Conservation (phyloP, 92 coral and sea anemone genomes). For the Hydrozoanthus gracilis region DNA sequence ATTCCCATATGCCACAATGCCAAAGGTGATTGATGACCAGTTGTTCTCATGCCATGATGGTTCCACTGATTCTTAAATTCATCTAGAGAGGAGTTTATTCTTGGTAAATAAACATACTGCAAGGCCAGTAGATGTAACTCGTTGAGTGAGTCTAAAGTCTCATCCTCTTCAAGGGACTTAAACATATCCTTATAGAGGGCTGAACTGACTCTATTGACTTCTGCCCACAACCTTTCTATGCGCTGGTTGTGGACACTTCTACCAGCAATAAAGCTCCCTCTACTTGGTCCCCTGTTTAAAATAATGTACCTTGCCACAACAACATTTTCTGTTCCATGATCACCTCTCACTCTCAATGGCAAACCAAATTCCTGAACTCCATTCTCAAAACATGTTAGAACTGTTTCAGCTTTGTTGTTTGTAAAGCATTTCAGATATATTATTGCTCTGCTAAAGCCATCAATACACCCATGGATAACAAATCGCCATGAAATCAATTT, state of each 20-base stretch:
- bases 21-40: constrained; percentile 51
- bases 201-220: constrained; percentile 15
- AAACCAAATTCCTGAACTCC: constrained; percentile 34
- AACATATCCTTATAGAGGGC: constrained; percentile 45
- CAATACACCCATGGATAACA: constrained; percentile 42
- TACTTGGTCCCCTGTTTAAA: constrained; percentile 30
- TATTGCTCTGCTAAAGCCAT: constrained; percentile 45
- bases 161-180: constrained; percentile 52
- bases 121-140: constrained; percentile 55
- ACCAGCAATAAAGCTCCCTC: constrained; percentile 39
- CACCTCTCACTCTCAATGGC: constrained; percentile 42
- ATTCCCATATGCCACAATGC: constrained; percentile 35
- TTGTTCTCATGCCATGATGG: constrained; percentile 69
- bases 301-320: constrained; percentile 34
- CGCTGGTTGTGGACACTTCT: constrained; percentile 30
- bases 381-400: constrained; percentile 25
- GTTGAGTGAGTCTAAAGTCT: constrained; percentile 52
- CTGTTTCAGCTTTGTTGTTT: constrained; percentile 35
- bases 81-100: constrained; percentile 60
- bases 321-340: constrained; percentile 34
- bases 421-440: constrained; percentile 35
- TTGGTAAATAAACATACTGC: constrained; percentile 57
- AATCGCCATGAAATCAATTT: constrained; percentile 33
- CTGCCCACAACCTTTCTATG: constrained; percentile 25
- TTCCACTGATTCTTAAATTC: constrained; percentile 75